Conservation (phyloP, 1,140 invertebrate species). For the Lordiphosa mommai region DNA sequence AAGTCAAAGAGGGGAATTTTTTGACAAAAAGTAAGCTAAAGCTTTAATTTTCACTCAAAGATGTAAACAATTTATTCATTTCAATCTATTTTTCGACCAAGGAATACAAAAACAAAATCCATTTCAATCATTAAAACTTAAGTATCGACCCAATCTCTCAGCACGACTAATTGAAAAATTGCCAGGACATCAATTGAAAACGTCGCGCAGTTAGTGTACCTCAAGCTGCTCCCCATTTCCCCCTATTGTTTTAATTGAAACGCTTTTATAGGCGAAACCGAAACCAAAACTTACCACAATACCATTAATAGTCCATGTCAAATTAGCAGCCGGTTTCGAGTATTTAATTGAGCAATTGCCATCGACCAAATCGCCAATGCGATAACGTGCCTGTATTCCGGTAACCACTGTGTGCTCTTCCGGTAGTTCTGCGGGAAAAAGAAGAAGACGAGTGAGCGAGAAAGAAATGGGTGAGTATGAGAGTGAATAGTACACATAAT, state of each 20-base stretch:
- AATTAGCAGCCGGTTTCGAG: conserved; percentile 90
- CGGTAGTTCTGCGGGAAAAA: conserved; percentile 84
- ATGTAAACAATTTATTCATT: too few relatives aligned
- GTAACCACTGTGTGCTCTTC: conserved; percentile 85
- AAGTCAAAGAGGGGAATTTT: too few relatives aligned
- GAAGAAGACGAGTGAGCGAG: conserved; percentile 2
- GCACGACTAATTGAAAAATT: conserved; percentile 64
- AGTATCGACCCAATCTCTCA: background rate
- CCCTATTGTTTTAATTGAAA: conserved; percentile 46
- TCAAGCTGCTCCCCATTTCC: conserved; percentile 12
- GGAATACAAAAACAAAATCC: too few relatives aligned
- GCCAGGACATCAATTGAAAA: conserved; percentile 56
- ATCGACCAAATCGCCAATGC: conserved; percentile 85
- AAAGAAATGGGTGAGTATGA: conserved; percentile 17
- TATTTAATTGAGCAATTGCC: conserved; percentile 88
- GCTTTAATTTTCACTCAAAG: too few relatives aligned
- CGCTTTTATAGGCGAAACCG: conserved; percentile 32
- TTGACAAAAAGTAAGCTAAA: too few relatives aligned
- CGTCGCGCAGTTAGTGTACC: conserved; percentile 25
- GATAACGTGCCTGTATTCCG: conserved; percentile 86
- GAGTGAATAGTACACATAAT: conserved; percentile 20
- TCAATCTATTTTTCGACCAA: too few relatives aligned
- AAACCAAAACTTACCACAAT: conserved; percentile 83
- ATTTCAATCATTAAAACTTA: too few relatives aligned
- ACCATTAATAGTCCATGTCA: conserved; percentile 92